phyloP scores from a whole-genome alignment of 2,888 invertebrate species.

The Dyspetes luteomarginatus region DNA sequence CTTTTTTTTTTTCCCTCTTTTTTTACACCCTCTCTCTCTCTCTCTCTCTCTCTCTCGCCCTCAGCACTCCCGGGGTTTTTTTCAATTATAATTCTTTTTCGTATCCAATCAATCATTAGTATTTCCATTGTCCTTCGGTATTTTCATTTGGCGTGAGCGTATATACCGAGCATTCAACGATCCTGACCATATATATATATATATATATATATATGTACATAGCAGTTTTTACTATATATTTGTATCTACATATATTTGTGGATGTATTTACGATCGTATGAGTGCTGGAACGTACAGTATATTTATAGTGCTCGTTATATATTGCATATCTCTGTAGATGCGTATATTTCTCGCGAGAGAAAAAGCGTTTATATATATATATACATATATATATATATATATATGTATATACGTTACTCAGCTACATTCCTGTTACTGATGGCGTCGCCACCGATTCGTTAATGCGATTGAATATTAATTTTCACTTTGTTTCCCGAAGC shows the following conservation, averaged over 20 bases:
- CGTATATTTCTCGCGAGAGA: slow-evolving; percentile 45
- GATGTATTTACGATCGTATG: slow-evolving; percentile 31
- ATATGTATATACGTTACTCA: slow-evolving; percentile 51
- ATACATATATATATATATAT: slow-evolving; percentile 31
- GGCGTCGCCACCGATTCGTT: slow-evolving; percentile 80
- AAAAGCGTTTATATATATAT: slow-evolving; percentile 38
- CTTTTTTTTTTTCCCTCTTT: slow-evolving; percentile 67
- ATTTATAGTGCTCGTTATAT: slow-evolving; percentile 48
- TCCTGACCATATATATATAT: slow-evolving; percentile 40
- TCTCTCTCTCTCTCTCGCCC: slow-evolving; percentile 43
- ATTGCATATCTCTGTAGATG: slow-evolving; percentile 18
- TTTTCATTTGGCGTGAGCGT: slow-evolving; percentile 82
- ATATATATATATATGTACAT: slow-evolving; percentile 4
- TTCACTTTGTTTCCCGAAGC: slow-evolving; percentile 76
- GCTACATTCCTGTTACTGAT: slow-evolving; percentile 69
- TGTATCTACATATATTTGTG: slow-evolving; percentile 12
- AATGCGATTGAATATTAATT: slow-evolving; percentile 83
- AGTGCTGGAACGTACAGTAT: no score
- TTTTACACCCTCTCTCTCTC: slow-evolving; percentile 33
- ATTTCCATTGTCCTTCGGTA: slow-evolving; percentile 84
- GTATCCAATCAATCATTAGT: slow-evolving; percentile 84
- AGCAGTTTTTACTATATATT: no score
- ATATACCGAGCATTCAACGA: slow-evolving; percentile 70
- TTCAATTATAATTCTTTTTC: slow-evolving; percentile 84
- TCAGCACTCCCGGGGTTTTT: slow-evolving; percentile 80